Evolutionary conservation across 2,113 vertebrate species (phyloP).

Genomic region (Agapornis roseicollis): DNA sequence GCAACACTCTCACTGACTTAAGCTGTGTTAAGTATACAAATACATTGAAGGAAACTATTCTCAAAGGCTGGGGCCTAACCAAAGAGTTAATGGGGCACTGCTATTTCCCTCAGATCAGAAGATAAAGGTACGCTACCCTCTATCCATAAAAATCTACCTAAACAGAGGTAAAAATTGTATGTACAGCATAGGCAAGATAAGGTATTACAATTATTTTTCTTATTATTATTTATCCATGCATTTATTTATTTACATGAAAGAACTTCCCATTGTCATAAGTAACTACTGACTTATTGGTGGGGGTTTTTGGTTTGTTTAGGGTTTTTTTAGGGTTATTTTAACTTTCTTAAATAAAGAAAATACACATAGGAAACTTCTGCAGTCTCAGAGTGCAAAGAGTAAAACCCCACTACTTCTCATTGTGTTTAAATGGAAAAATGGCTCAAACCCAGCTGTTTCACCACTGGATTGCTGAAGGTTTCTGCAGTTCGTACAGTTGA

Average conservation of each 20-base stretch:
- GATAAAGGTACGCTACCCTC: background rate
- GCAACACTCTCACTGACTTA: background rate
- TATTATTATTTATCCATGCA: background rate
- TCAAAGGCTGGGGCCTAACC: background rate
- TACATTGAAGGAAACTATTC: background rate
- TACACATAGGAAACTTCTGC: background rate
- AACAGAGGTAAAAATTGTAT: background rate
- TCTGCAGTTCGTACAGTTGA: constrained; percentile 50
- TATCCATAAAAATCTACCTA: background rate
- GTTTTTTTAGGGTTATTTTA: background rate
- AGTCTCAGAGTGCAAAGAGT: constrained; percentile 1
- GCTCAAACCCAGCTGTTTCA: constrained; percentile 30
- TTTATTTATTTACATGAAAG: background rate
- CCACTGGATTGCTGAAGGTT: constrained; percentile 21
- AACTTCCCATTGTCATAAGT: background rate
- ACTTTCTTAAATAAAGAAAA: constrained; percentile 31
- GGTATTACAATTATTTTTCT: background rate
- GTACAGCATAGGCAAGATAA: background rate
- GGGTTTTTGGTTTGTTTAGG: background rate
- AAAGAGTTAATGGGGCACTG: background rate
- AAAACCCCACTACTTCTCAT: background rate
- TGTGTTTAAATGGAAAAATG: constrained; percentile 52
- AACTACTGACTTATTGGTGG: background rate
- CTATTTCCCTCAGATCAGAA: background rate
- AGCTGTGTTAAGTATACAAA: background rate